Percentiles rank a stretch among this genome's conserved stretches.
These are phyloP conservation scores for Eupelmus urozonus DNA, from an alignment of 2,888 invertebrate genomes.

Conservation along the genomic window DNA sequence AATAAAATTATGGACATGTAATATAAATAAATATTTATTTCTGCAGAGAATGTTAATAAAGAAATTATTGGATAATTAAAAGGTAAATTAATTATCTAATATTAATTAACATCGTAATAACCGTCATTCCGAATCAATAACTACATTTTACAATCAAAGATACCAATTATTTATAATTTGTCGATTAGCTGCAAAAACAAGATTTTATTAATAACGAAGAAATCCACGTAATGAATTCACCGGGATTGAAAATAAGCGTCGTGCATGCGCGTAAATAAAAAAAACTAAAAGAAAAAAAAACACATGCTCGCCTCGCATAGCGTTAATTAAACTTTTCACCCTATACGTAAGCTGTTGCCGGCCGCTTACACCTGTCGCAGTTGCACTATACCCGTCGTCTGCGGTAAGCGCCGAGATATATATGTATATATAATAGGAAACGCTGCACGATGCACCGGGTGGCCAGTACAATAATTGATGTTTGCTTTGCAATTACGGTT, in stretches of 20 bases:
- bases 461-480: conserved; percentile 41
- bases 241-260: conserved; percentile 13
- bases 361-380: conserved; percentile 44
- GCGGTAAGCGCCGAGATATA: not conserved
- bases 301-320: not conserved
- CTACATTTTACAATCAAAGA: not conserved
- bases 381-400: not conserved
- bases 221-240: conserved; percentile 32
- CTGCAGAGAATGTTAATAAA: no score
- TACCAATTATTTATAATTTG: not conserved
- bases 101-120: no score
- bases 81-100: no score
- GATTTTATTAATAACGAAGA: not conserved
- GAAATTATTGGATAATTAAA: no score
- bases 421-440: no score
- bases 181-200: conserved; percentile 27
- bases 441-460: conserved; percentile 11
- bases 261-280: not conserved
- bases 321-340: conserved; percentile 38
- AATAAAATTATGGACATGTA: no score
- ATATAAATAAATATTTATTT: no score
- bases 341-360: conserved; percentile 8
- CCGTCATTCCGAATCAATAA: not conserved
- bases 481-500: conserved; percentile 19
- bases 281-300: no score